Base-by-base conservation (phyloP, 2,113 vertebrate species). In the Gila orcuttii region DNA sequence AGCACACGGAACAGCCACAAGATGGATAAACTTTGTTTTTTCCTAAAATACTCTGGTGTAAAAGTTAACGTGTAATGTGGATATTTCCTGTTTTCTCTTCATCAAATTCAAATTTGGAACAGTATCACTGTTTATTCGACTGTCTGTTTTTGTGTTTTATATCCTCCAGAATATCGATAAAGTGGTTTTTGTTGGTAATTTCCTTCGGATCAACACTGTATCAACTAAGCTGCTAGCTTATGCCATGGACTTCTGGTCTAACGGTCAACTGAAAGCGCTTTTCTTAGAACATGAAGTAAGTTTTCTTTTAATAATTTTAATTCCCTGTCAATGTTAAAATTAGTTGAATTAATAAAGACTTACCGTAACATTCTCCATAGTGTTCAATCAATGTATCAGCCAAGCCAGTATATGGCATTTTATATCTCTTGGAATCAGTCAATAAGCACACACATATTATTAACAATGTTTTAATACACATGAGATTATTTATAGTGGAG, bases 111-210 rank as follows among this genome's bases (percentile, higher is more conserved):
- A 47, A 31, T 4, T 80, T 42, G 39, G n/a, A 76, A 17, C 23
- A 47, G 52, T 82, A 36, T 52, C 12, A 55, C 28, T 68, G 17
- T 52, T 71, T 82, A 13, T 57, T 71, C 47, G 4, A 68, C 2
- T 3, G 21, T 33, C 6, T 10, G 52, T 4, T 55, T 6, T 59
- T 17, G 6, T 68, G 2, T 33, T 82, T 60, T 2, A 45, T 74
- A 68, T 81, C 75, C 92, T 91, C 28, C 92, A 97, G 96, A 97
- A 96, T 87, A 97, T 97, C 0, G 93, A 96, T 88, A 95, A 95
- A 88, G 96, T 97, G 89, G 95, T 97, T 52, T 97, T 97, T 92
- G 96, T 96, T 91, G 96, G 96, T 86, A 97, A 97, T 92, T 97
- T 97, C 87, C 95, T 97, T 87, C 92, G 96, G 93, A 97, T 97